Evolutionary conservation across 2,888 invertebrate species (phyloP).

Genomic region (Orgyia antiqua): DNA sequence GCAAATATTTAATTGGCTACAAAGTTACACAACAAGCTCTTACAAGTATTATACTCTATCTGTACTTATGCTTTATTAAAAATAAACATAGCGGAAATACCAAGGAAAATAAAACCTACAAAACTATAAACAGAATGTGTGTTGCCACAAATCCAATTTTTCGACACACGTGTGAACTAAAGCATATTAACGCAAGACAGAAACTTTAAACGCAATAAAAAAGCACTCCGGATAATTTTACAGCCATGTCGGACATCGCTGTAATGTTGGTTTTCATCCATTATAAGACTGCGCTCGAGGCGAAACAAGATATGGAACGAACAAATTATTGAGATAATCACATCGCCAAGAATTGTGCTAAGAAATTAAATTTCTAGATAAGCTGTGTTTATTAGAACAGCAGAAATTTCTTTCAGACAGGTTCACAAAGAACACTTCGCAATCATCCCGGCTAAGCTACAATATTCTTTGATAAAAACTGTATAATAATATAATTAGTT

Average conservation of each 20-base stretch:
- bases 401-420: conserved; percentile 25
- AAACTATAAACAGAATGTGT: too few relatives aligned
- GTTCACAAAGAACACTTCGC: conserved; percentile 9
- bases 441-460: conserved; percentile 3
- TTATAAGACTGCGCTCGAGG: conserved; percentile 35
- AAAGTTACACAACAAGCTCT: not conserved
- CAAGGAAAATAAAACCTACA: too few relatives aligned
- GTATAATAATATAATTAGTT: too few relatives aligned
- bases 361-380: conserved; percentile 36
- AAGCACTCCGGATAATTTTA: conserved; percentile 62
- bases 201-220: conserved; percentile 58
- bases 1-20: conserved; percentile 11
- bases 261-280: conserved; percentile 25
- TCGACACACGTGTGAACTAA: too few relatives aligned
- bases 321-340: conserved; percentile 45
- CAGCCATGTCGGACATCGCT: conserved; percentile 32
- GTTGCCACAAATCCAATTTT: too few relatives aligned
- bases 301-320: conserved; percentile 21
- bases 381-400: conserved; percentile 22
- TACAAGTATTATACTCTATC: not conserved
- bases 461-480: too few relatives aligned
- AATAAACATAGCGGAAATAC: too few relatives aligned
- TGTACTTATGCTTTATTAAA: too few relatives aligned
- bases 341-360: conserved; percentile 32
- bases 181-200: conserved; percentile 39